A percentile compares a stretch with the other conserved stretches of the same genome.
Conservation (phyloP, 2,888 invertebrate genomes). For the Nebria salina region DNA sequence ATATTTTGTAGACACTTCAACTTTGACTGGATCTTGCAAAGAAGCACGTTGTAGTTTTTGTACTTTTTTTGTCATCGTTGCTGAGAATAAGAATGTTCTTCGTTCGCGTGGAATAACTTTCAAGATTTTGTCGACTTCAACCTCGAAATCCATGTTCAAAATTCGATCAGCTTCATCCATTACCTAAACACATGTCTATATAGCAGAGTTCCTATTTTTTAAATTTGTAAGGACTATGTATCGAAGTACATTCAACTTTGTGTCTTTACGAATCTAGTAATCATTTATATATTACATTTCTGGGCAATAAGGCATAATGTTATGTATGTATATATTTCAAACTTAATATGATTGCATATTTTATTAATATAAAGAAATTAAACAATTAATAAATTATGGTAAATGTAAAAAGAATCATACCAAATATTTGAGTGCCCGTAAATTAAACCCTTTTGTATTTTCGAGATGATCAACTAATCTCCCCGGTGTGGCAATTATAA, state of each 20-base stretch:
- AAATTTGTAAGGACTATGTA: neutral
- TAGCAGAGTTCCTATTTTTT: slow-evolving; percentile 4
- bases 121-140: slow-evolving; percentile 95
- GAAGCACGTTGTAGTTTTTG: slow-evolving; percentile 96
- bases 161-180: slow-evolving; percentile 99
- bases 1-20: slow-evolving; percentile 96
- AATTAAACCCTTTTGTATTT: slow-evolving; percentile 97
- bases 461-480: slow-evolving; percentile 95
- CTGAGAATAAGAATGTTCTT: slow-evolving; percentile 93
- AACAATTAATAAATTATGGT: too few relatives aligned
- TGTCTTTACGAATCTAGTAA: neutral
- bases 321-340: too few relatives aligned
- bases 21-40: slow-evolving; percentile 91
- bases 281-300: neutral
- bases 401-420: slow-evolving; percentile 60
- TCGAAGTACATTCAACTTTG: neutral
- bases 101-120: slow-evolving; percentile 91
- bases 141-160: slow-evolving; percentile 98
- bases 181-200: slow-evolving; percentile 66
- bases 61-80: slow-evolving; percentile 99
- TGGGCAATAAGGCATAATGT: too few relatives aligned
- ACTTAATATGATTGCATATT: too few relatives aligned
- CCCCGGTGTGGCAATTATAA: slow-evolving; percentile 97
- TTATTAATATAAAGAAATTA: too few relatives aligned
- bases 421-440: slow-evolving; percentile 87